Evolutionary conservation across 2,113 vertebrate genomes (phyloP), one percentile per base, ranked within the genome.

Genomic region (Mesitornis unicolor): DNA sequence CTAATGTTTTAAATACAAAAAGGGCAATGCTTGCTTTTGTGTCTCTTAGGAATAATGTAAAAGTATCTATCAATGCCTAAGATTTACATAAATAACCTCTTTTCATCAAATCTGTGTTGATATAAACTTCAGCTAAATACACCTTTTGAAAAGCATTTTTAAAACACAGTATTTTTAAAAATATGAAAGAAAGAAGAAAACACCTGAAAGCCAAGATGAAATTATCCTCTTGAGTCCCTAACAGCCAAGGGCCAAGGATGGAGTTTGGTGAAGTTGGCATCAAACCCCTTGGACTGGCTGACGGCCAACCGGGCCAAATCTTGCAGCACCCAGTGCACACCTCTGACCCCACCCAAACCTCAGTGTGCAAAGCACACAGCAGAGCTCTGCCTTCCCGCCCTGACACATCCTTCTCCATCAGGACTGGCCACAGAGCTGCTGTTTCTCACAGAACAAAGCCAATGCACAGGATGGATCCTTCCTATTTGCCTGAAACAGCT

Each of bases 281-380:
- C 5, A 86, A 88, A 67, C 4, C 11, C 48, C 43, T 13, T 7
- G 15, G 18, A 6, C 54, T 47, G 67, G 33, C 63, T 26, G 28
- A 45, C 5, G 29, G 59, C 42, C 61, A 83, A 3, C 14, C 2
- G 2, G 5, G 38, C 40, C 56, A 83, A 47, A 70, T 6, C 15
- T 10, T 8, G 29, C 35, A 42, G 42, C 53, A 56, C 4, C 28
- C 29, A 4, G 38, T 3, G 5, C 31, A 7, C 16, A 15, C 10
- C 33, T 59, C 38, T 0, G 7, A 6, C 5, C 1, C 2, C 14
- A 48, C 12, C 53, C 0, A 0, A 29, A 10, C 6, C 18, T 16
- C 29, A 0, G 8, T 1, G 25, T 0, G 24, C 0, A 2, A 22
- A 1, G 13, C 61, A 33, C 54, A 21, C 24, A 22, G 5, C 33